A percentile compares a stretch with the other conserved stretches of the same genome.
phyloP scores from a whole-genome alignment of 2,888 invertebrate species.

The Yponomeuta malinellus region DNA sequence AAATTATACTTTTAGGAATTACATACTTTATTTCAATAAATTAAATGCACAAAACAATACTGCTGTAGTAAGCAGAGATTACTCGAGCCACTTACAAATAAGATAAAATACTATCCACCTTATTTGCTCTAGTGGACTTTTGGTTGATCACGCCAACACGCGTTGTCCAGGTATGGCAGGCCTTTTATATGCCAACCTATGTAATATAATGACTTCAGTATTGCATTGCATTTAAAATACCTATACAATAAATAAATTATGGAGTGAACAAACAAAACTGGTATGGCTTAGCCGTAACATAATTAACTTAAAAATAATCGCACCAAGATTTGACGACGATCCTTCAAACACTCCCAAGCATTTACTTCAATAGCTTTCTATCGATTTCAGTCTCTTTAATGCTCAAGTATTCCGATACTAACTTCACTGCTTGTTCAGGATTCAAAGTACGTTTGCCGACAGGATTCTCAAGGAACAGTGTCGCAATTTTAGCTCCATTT shows the following conservation, averaged over 20 bases:
- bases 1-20: too few relatives aligned
- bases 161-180: too few relatives aligned
- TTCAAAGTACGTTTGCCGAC: slow-evolving; percentile 52
- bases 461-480: slow-evolving; percentile 83
- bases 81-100: too few relatives aligned
- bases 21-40: slow-evolving; percentile 11
- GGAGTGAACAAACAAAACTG: background rate
- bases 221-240: background rate
- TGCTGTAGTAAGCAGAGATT: slow-evolving; percentile 8
- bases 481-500: slow-evolving; percentile 68
- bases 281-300: background rate
- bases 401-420: slow-evolving; percentile 46
- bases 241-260: background rate
- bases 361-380: slow-evolving; percentile 32
- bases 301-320: background rate
- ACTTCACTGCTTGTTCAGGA: slow-evolving; percentile 42
- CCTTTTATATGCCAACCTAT: too few relatives aligned
- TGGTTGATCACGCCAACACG: too few relatives aligned
- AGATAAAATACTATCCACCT: too few relatives aligned
- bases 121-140: too few relatives aligned
- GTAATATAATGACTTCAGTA: slow-evolving; percentile 2
- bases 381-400: slow-evolving; percentile 36
- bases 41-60: slow-evolving; percentile 10
- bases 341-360: background rate
- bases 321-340: background rate